A percentile compares a stretch with the other conserved stretches of the same genome.
Evolutionary conservation across 2,888 invertebrate species (phyloP).

Genomic region (Brenthis daphne): DNA sequence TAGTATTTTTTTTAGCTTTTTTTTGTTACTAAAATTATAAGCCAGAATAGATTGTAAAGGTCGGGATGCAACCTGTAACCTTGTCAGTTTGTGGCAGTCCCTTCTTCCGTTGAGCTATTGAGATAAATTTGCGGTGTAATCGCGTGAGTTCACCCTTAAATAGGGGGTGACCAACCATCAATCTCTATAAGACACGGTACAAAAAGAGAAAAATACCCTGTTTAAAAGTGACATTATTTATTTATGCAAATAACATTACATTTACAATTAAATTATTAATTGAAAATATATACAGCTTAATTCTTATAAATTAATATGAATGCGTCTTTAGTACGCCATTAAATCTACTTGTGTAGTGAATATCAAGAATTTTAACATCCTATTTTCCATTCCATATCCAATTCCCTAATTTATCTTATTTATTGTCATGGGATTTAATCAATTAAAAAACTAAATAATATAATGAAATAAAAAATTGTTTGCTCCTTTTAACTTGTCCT

Average conservation of each 20-base stretch:
- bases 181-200: conserved; percentile 16
- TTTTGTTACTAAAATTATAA: neutral
- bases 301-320: neutral
- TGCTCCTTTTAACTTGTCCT: too few species aligned
- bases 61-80: conserved; percentile 16
- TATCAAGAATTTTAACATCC: too few species aligned
- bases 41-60: neutral
- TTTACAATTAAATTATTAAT: neutral
- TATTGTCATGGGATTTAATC: too few species aligned
- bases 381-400: too few species aligned
- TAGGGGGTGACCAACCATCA: conserved; percentile 24
- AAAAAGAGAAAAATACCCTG: conserved; percentile 9
- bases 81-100: conserved; percentile 1
- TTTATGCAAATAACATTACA: neutral
- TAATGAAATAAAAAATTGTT: too few species aligned
- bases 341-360: neutral
- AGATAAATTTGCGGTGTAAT: conserved; percentile 25
- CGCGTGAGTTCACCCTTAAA: conserved; percentile 22
- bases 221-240: conserved; percentile 7
- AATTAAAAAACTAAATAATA: too few species aligned
- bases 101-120: conserved; percentile 20
- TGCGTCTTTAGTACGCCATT: neutral
- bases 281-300: neutral
- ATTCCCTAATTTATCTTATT: too few species aligned
- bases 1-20: neutral